These are phyloP conservation scores for Salvelinus alpinus DNA, from an alignment of 2,113 vertebrate genomes.

Conservation along the genomic window DNA sequence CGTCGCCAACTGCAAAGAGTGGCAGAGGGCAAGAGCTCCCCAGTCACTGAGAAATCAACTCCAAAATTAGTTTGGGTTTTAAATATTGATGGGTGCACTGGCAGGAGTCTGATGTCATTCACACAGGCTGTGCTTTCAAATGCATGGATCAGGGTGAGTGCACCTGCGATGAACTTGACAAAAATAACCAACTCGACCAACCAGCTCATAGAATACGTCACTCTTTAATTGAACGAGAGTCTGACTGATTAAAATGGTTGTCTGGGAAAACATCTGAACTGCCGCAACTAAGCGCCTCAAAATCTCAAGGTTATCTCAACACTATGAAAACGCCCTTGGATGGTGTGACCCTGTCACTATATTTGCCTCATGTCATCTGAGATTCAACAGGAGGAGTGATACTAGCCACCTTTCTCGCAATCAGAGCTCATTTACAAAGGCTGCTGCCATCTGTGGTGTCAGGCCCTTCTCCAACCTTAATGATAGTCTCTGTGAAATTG, in stretches of 20 bases:
- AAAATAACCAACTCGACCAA: constrained; percentile 53
- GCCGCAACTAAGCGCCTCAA: constrained; percentile 11
- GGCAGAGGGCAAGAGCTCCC: constrained; percentile 46
- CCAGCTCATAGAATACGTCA: constrained; percentile 26
- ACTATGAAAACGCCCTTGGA: constrained; percentile 55
- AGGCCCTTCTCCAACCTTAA: constrained; percentile 55
- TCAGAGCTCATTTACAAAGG: constrained; percentile 68
- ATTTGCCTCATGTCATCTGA: constrained; percentile 61
- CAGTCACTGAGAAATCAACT: constrained; percentile 54
- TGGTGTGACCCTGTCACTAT: constrained; percentile 45
- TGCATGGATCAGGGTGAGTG: constrained; percentile 29
- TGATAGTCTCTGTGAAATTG: constrained; percentile 57
- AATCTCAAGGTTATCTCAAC: constrained; percentile 47
- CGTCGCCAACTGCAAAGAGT: constrained; percentile 19
- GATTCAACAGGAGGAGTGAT: constrained; percentile 57
- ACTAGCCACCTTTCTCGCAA: constrained; percentile 62
- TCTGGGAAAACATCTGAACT: constrained; percentile 22
- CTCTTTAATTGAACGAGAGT: constrained; percentile 37
- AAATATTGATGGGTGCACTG: constrained; percentile 58
- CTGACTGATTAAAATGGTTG: constrained; percentile 29
- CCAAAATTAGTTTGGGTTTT: constrained; percentile 45
- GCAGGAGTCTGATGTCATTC: constrained; percentile 51
- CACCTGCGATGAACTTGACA: constrained; percentile 58
- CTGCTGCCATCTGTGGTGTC: constrained; percentile 69
- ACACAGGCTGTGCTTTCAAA: constrained; percentile 50